Conservation (phyloP, 2,113 vertebrate genomes). For the Jacana jacana region DNA sequence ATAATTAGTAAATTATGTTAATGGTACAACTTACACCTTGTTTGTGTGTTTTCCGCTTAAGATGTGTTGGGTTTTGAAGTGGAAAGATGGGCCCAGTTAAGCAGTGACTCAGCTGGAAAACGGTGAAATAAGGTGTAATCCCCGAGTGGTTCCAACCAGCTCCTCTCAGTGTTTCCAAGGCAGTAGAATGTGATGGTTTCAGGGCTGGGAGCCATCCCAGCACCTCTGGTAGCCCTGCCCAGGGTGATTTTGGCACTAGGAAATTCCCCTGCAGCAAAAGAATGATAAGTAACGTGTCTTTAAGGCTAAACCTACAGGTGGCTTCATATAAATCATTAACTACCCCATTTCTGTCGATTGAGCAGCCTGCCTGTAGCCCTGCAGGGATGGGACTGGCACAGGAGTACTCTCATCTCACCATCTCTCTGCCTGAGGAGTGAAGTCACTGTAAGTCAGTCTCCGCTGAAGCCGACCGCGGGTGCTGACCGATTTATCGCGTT, state of each 20-base stretch:
- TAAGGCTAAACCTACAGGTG: neutral
- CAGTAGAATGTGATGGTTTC: neutral
- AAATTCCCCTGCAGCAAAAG: neutral
- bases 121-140: neutral
- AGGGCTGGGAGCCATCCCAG: neutral
- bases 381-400: accelerated
- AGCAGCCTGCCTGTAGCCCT: neutral
- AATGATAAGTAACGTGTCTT: neutral
- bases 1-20: slow-evolving; percentile 51
- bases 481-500: neutral
- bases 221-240: neutral
- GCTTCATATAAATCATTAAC: neutral
- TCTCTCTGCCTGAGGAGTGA: neutral
- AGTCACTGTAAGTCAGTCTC: neutral
- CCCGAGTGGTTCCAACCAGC: neutral
- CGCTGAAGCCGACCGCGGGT: accelerated
- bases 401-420: neutral
- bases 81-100: neutral
- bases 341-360: neutral
- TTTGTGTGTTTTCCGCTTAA: neutral
- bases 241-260: neutral
- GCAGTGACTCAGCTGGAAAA: neutral
- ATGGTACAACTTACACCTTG: neutral
- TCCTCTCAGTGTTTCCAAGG: neutral
- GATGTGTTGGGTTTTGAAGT: neutral